These are phyloP conservation scores for Nomada lathburiana DNA, from an alignment of 2,888 invertebrate species.

Conservation along the genomic window DNA sequence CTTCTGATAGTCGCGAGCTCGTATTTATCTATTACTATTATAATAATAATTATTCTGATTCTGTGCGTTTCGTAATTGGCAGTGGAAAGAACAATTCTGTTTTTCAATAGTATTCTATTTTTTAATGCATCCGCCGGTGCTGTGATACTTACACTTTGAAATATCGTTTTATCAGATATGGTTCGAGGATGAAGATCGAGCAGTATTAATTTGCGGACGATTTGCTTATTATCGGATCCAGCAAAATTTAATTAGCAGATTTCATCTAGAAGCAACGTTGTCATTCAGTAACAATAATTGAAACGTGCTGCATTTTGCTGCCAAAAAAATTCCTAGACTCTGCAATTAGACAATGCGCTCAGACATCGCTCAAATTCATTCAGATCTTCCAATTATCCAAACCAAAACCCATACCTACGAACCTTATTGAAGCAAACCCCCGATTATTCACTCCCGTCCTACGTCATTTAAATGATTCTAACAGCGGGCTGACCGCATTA, in stretches of 20 bases:
- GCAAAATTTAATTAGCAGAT: background rate
- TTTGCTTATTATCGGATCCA: constrained; percentile 2
- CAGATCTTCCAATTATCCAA: too few species aligned
- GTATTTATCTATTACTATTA: background rate
- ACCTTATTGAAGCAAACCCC: too few species aligned
- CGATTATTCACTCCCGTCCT: too few species aligned
- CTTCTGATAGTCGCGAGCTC: background rate
- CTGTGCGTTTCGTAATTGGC: background rate
- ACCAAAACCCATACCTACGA: too few species aligned
- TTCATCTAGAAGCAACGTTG: too few species aligned
- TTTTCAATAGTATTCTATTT: constrained; percentile 4
- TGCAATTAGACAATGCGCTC: too few species aligned
- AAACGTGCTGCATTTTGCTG: too few species aligned
- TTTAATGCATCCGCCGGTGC: background rate
- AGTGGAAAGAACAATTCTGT: background rate
- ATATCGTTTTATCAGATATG: constrained; percentile 49
- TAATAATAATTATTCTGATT: background rate
- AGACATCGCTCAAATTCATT: too few species aligned
- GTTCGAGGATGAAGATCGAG: constrained; percentile 26
- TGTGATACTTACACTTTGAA: constrained; percentile 56
- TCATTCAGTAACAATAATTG: too few species aligned
- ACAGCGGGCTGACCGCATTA: too few species aligned
- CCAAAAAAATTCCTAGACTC: too few species aligned
- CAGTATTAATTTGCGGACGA: constrained; percentile 1
- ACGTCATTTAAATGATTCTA: too few species aligned